These are phyloP conservation scores for Podarcis lilfordi DNA, from an alignment of 2,797 vertebrate species.

Conservation along the genomic window DNA sequence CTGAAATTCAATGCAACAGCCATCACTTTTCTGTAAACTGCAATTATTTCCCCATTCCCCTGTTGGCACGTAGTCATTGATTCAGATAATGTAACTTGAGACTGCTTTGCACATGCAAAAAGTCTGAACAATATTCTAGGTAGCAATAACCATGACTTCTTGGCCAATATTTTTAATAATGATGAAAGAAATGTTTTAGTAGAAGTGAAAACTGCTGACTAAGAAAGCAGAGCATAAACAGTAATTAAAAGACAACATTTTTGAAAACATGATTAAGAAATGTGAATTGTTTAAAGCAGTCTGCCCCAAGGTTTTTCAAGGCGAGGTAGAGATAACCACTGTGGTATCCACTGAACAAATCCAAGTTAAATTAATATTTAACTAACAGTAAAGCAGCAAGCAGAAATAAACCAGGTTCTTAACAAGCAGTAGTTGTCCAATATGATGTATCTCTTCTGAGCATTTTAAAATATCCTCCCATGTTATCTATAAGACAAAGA, in stretches of 20 bases:
- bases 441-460: slow-evolving; percentile 8
- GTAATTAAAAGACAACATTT: slow-evolving; percentile 11
- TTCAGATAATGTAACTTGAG: slow-evolving; percentile 26
- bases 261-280: background rate
- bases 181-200: background rate
- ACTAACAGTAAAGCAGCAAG: background rate
- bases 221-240: background rate
- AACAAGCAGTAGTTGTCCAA: slow-evolving; percentile 13
- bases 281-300: background rate
- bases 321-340: background rate
- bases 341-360: background rate
- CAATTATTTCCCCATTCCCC: slow-evolving; percentile 7
- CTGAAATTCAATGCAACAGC: slow-evolving; percentile 17
- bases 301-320: background rate
- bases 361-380: background rate
- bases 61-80: background rate
- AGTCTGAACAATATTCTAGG: slow-evolving; percentile 16
- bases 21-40: background rate
- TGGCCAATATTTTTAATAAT: slow-evolving; percentile 1
- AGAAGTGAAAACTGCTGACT: background rate
- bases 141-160: background rate
- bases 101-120: slow-evolving; percentile 18
- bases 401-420: slow-evolving; percentile 19
- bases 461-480: background rate
- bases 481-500: background rate